Conservation (phyloP, 2,113 vertebrate genomes). For the Ptyas mucosa region DNA sequence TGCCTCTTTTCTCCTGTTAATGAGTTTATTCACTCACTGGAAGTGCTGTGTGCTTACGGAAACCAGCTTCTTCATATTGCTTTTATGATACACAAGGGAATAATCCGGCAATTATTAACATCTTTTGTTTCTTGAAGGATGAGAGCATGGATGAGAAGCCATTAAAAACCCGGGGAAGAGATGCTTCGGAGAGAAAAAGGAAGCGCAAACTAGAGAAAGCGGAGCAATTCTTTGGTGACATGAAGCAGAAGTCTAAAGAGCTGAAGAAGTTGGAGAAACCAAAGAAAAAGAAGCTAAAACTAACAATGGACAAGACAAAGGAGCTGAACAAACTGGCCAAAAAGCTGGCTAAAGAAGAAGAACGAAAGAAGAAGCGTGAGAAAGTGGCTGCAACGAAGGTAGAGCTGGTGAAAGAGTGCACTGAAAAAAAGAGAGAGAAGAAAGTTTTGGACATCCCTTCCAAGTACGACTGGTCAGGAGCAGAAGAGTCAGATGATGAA, state of each 20-base stretch:
- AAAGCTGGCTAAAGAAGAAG: constrained; percentile 92
- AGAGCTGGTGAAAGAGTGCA: constrained; percentile 81
- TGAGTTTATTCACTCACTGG: not conserved
- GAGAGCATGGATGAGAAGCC: constrained; percentile 88
- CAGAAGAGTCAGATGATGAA: constrained; percentile 95
- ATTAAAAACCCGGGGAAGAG: constrained; percentile 87
- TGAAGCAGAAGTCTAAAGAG: constrained; percentile 86
- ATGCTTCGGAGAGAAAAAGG: constrained; percentile 87
- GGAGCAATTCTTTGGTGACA: constrained; percentile 81
- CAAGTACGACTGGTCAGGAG: constrained; percentile 98
- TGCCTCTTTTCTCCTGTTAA: not conserved
- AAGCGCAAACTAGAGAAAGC: constrained; percentile 89
- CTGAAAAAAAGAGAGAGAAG: constrained; percentile 91
- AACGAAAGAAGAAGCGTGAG: constrained; percentile 91
- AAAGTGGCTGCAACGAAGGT: constrained; percentile 84
- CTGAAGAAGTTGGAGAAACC: constrained; percentile 87
- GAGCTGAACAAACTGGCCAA: constrained; percentile 95
- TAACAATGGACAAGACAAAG: constrained; percentile 87
- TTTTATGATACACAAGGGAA: not conserved
- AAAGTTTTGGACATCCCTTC: constrained; percentile 97
- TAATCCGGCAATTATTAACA: not conserved
- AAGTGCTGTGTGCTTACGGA: not conserved
- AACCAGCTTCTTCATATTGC: not conserved
- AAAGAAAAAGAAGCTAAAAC: constrained; percentile 97
- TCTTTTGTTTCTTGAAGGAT: constrained; percentile 70